phyloP scores from a whole-genome alignment of 2,797 vertebrate genomes.

The Catharus ustulatus region DNA sequence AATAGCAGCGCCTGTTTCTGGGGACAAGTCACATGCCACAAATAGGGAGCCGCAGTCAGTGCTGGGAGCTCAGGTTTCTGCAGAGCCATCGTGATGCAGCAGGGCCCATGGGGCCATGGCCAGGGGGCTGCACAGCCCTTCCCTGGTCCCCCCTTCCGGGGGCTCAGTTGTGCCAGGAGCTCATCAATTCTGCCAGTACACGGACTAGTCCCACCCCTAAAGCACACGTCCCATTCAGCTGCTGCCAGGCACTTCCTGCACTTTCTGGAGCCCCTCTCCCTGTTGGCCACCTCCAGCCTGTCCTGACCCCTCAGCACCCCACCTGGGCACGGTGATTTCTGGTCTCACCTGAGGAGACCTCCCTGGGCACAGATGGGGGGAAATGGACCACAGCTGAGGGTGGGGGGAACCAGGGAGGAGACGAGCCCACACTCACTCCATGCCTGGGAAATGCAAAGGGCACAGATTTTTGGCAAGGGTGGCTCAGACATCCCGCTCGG shows the following conservation, averaged over 20 bases:
- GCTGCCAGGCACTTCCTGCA: neutral
- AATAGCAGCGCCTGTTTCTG: slow-evolving; percentile 51
- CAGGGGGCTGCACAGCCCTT: neutral
- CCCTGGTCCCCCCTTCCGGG: rapidly evolving
- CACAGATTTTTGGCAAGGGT: slow-evolving; percentile 15
- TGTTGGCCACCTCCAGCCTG: neutral
- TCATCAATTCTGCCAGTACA: rapidly evolving
- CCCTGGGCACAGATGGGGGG: rapidly evolving
- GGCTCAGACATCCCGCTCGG: neutral
- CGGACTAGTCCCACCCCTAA: neutral
- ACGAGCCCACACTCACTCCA: neutral
- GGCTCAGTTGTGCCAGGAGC: neutral
- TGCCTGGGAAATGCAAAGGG: neutral
- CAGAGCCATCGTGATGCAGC: slow-evolving; percentile 37
- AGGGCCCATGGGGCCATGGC: rapidly evolving
- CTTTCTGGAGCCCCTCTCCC: neutral
- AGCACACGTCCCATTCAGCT: neutral
- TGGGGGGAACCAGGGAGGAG: neutral
- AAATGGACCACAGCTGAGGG: neutral
- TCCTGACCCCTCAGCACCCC: neutral
- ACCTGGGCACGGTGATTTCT: neutral
- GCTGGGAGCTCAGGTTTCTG: slow-evolving; percentile 53
- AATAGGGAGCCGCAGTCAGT: slow-evolving; percentile 26
- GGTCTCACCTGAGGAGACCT: neutral
- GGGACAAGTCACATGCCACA: slow-evolving; percentile 5